Evolutionary conservation across 2,113 vertebrate species (phyloP).

Genomic region (Petaurus breviceps): DNA sequence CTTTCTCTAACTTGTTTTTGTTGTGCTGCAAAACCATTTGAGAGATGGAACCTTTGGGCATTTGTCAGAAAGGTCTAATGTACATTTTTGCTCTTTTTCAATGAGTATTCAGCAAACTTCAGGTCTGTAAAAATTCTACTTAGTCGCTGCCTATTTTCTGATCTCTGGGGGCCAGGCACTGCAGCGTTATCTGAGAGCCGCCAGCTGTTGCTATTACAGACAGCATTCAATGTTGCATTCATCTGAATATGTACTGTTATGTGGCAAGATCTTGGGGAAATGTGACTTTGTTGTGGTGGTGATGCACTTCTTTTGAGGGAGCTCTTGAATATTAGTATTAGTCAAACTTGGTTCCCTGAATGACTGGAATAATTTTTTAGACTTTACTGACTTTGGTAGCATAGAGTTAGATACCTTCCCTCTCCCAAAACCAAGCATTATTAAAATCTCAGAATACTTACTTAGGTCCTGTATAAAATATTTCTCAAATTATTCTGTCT

Average conservation of each 20-base stretch:
- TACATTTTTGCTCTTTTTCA: slow-evolving; percentile 72
- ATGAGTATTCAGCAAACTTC: slow-evolving; percentile 70
- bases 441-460: slow-evolving; percentile 37
- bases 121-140: slow-evolving; percentile 72
- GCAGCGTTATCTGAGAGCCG: slow-evolving; percentile 69
- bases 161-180: slow-evolving; percentile 54
- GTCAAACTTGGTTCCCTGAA: slow-evolving; percentile 20
- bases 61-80: slow-evolving; percentile 68
- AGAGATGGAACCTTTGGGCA: slow-evolving; percentile 71
- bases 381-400: slow-evolving; percentile 42
- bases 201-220: slow-evolving; percentile 74
- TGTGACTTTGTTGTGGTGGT: slow-evolving; percentile 66
- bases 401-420: not conserved
- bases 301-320: slow-evolving; percentile 65
- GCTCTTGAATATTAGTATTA: slow-evolving; percentile 68
- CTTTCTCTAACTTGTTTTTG: slow-evolving; percentile 70
- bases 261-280: slow-evolving; percentile 60
- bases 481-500: not conserved
- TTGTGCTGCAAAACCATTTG: slow-evolving; percentile 72
- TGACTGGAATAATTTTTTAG: slow-evolving; percentile 60
- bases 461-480: slow-evolving; percentile 9
- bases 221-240: slow-evolving; percentile 68
- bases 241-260: slow-evolving; percentile 65
- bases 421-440: not conserved
- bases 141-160: slow-evolving; percentile 66